Base-by-base conservation (phyloP, 2,888 invertebrate genomes). In the Apodemia mormo region DNA sequence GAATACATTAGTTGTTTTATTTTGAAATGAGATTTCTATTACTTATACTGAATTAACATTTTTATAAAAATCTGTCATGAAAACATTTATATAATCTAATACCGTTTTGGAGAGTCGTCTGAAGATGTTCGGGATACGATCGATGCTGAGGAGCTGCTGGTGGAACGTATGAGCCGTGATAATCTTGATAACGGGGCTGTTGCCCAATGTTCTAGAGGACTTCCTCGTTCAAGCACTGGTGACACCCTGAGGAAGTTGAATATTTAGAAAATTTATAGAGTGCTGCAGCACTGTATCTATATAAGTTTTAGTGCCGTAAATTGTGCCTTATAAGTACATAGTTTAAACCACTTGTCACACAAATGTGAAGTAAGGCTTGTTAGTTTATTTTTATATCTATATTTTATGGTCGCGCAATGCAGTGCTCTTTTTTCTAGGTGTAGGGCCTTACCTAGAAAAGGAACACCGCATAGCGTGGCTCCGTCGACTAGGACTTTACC, bases 161-260 rank as follows among this genome's bases (percentile, higher is more conserved):
- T 80, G 0, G 90, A 85, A 14, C 89, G 81, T 45, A 92, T 89
- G 61, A 92, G 80, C 2, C 84, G 83, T 0, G 92, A 92, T 7
- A 92, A 80, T 5, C 87, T 80, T 0, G 90, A 89, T 29, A 93
- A 79, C 0, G 89, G 83, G 0, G 92, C 92, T 1, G 93, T 92
- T 8, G 93, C 93, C 93, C 92, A 93, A 0, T 86, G 92, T 75
- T 90, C 86, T 65, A 93, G 77, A 0, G 92, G 92, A 71, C 90
- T 92, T 22, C 85, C 86, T 2, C 84, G 68, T 56, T 85, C 85
- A 0, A 80, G 78, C 1, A 84, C 83, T 29, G 89, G 92, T 5
- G 91, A 90, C 69, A 93, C 81, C 72, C 92, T 92, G n/a, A 52
- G 4, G n/a, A 52, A 52, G 6, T 49, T 49, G 1, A 8, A 7